phyloP scores from a whole-genome alignment of 2,113 vertebrate genomes.

The Oryzias javanicus region DNA sequence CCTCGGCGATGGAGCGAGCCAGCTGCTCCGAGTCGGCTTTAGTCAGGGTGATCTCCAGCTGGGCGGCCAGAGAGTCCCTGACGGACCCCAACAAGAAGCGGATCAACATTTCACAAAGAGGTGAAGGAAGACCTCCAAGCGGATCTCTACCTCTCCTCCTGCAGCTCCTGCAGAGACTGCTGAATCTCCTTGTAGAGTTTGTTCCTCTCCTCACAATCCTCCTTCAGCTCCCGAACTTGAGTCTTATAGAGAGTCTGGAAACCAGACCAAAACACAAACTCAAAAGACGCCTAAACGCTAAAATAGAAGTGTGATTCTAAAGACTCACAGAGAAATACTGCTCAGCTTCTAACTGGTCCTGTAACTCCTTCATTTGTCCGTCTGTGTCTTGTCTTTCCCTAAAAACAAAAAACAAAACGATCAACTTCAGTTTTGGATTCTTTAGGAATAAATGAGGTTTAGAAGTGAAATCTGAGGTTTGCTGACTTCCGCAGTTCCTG shows the following conservation, averaged over 20 bases:
- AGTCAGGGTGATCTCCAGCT: slow-evolving; percentile 95
- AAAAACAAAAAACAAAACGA: slow-evolving; percentile 2
- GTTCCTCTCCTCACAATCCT: slow-evolving; percentile 95
- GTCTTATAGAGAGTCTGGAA: slow-evolving; percentile 96
- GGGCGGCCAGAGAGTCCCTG: slow-evolving; percentile 95
- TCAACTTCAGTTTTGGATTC: neutral
- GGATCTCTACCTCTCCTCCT: slow-evolving; percentile 87
- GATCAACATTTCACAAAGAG: neutral
- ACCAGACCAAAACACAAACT: slow-evolving; percentile 9
- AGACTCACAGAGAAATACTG: slow-evolving; percentile 96
- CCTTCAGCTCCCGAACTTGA: slow-evolving; percentile 96
- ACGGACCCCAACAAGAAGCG: neutral
- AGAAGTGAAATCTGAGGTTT: fast-evolving
- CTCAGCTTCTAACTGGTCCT: slow-evolving; percentile 96
- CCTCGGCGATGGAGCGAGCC: slow-evolving; percentile 96
- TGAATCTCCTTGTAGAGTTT: slow-evolving; percentile 94
- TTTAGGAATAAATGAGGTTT: neutral
- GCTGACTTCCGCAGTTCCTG: slow-evolving; percentile 92
- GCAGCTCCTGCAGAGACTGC: slow-evolving; percentile 90
- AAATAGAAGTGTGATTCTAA: neutral
- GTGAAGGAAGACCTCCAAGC: neutral
- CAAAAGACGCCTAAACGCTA: too few species aligned
- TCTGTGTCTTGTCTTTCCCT: slow-evolving; percentile 96
- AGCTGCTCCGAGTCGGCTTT: slow-evolving; percentile 97
- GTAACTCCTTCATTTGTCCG: slow-evolving; percentile 97